Conservation (phyloP, 1,140 invertebrate genomes). For the Drosophila kurseongensis region DNA sequence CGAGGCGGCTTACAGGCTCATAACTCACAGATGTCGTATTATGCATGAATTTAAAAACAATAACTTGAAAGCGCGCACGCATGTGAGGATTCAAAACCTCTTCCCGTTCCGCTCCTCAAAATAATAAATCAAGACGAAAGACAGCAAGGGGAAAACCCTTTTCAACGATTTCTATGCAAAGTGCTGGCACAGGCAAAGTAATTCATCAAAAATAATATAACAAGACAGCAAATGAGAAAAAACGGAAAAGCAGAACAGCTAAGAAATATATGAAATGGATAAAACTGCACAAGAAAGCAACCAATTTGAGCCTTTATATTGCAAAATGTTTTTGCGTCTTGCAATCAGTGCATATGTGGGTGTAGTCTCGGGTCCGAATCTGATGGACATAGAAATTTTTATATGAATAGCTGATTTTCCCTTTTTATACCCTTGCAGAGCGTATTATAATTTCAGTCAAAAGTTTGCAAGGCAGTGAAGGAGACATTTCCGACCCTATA, state of each 20-base stretch:
- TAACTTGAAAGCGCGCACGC: slow-evolving; percentile 51
- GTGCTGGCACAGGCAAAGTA: slow-evolving; percentile 49
- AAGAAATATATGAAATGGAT: slow-evolving; percentile 11
- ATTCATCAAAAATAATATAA: slow-evolving; percentile 68
- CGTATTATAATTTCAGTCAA: too few species aligned
- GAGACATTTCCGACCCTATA: too few species aligned
- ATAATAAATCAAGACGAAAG: slow-evolving; percentile 65
- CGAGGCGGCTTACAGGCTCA: slow-evolving; percentile 39
- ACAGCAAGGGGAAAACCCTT: slow-evolving; percentile 53
- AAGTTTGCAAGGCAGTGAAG: too few species aligned
- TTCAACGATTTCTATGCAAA: slow-evolving; percentile 59
- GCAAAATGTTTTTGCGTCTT: slow-evolving; percentile 24
- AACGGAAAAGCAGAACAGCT: slow-evolving; percentile 11
- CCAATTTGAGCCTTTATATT: slow-evolving; percentile 26
- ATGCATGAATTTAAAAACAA: slow-evolving; percentile 69
- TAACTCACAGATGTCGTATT: slow-evolving; percentile 74
- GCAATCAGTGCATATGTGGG: slow-evolving; percentile 18
- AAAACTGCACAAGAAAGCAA: slow-evolving; percentile 34
- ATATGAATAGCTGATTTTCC: neutral
- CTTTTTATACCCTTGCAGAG: too few species aligned
- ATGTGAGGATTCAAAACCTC: slow-evolving; percentile 18
- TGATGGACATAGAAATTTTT: slow-evolving; percentile 12
- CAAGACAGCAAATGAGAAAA: slow-evolving; percentile 41
- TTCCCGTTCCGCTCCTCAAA: slow-evolving; percentile 8
- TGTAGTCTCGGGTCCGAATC: neutral